Conservation (phyloP, 2,888 invertebrate species). For the Odontocolon sp. region DNA sequence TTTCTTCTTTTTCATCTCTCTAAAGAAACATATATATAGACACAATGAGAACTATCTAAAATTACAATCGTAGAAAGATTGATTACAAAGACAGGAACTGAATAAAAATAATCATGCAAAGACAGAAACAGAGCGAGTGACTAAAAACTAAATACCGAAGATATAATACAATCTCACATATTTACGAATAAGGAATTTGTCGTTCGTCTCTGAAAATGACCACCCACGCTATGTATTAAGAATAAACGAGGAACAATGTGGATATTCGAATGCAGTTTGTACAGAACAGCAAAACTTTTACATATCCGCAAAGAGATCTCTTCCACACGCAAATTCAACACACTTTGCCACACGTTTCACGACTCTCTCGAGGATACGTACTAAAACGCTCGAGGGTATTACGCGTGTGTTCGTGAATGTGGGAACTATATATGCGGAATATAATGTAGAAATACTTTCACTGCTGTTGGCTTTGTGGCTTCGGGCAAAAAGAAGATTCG, state of each 20-base stretch:
- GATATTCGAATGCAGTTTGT: not conserved
- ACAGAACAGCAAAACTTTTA: not conserved
- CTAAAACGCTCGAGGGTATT: not conserved
- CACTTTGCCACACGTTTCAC: constrained; percentile 13
- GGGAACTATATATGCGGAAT: constrained; percentile 51
- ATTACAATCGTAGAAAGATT: not conserved
- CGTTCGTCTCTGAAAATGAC: not conserved
- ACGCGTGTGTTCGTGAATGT: constrained; percentile 18
- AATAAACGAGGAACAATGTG: constrained; percentile 8
- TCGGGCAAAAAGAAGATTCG: constrained; percentile 51
- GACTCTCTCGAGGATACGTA: not conserved
- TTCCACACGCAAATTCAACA: constrained; percentile 8
- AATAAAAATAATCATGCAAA: no score
- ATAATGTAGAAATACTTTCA: constrained; percentile 55
- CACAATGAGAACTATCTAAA: not conserved
- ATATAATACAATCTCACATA: no score
- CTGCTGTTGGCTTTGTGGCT: constrained; percentile 29
- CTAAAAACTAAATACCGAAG: no score
- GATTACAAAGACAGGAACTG: no score
- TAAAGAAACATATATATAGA: not conserved
- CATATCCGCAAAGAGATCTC: constrained; percentile 13
- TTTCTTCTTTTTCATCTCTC: constrained; percentile 60
- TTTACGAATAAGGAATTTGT: constrained; percentile 1
- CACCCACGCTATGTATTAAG: not conserved
- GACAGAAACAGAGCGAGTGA: no score